Evolutionary conservation across 2,797 vertebrate species (phyloP).

Genomic region (Triplophysa yarkandensis): DNA sequence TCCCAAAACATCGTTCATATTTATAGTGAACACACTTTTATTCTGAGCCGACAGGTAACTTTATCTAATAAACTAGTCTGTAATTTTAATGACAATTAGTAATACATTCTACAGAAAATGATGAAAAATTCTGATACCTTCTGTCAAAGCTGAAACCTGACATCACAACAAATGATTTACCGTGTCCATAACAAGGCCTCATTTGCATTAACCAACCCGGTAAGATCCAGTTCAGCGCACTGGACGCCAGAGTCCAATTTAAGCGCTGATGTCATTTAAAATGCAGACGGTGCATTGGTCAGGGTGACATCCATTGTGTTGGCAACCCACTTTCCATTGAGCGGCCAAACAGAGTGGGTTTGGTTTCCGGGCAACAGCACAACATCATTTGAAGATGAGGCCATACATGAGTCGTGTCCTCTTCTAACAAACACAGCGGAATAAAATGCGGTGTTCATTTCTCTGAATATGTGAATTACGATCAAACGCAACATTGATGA

Average conservation of each 20-base stretch:
- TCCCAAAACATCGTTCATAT: neutral
- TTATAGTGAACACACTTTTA: neutral
- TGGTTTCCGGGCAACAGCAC: conserved; percentile 36
- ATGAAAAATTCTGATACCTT: conserved; percentile 11
- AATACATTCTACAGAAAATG: conserved; percentile 2
- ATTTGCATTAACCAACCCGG: neutral
- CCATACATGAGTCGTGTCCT: neutral
- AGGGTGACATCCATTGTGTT: conserved; percentile 60
- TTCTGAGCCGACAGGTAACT: neutral
- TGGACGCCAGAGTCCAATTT: conserved; percentile 57
- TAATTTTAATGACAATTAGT: neutral
- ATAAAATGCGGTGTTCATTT: neutral
- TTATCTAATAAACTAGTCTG: neutral
- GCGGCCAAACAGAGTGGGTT: conserved; percentile 47
- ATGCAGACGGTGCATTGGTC: conserved; percentile 57
- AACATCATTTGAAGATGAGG: neutral
- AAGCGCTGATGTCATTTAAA: conserved; percentile 57
- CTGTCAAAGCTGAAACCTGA: neutral
- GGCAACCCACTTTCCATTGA: conserved; percentile 65
- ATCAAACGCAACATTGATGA: neutral
- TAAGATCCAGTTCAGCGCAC: conserved; percentile 16
- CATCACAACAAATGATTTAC: conserved; percentile 3
- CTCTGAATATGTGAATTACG: neutral
- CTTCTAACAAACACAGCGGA: neutral
- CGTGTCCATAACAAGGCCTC: neutral